Evolutionary conservation across 1,140 invertebrate species (phyloP).

Genomic region (Prorops nasuta): DNA sequence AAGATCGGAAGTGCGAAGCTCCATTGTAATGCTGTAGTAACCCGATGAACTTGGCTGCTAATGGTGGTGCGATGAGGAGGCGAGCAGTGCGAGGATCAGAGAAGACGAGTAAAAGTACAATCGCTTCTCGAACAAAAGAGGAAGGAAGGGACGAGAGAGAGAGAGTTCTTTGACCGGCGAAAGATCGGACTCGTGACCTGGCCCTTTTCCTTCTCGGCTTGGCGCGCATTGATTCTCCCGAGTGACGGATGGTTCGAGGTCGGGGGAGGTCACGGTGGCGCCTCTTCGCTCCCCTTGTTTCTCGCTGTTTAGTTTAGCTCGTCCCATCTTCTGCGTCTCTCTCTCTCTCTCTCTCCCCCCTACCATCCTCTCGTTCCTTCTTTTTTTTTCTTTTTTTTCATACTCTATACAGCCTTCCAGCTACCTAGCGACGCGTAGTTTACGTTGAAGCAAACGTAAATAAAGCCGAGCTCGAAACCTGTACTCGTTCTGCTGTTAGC

Average conservation of each 20-base stretch:
- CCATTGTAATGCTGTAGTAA: too few species aligned
- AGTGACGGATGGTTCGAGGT: constrained; percentile 37
- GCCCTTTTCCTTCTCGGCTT: constrained; percentile 30
- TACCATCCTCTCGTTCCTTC: constrained; percentile 4
- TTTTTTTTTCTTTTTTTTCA: too few species aligned
- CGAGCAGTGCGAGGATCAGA: too few species aligned
- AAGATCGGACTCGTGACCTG: constrained; percentile 35
- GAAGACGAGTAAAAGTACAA: constrained; percentile 11
- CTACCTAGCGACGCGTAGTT: too few species aligned
- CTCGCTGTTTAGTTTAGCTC: not conserved
- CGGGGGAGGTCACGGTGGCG: constrained; percentile 32
- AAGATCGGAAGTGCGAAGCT: too few species aligned
- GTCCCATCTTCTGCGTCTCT: not conserved
- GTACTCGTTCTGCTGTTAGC: not conserved
- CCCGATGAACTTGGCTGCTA: too few species aligned
- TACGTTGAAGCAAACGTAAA: not conserved
- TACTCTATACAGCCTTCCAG: too few species aligned
- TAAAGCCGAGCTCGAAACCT: not conserved
- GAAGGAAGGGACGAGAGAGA: not conserved
- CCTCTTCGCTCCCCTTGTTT: constrained; percentile 14
- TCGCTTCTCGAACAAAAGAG: constrained; percentile 20
- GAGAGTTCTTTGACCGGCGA: constrained; percentile 15
- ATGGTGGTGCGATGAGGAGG: too few species aligned
- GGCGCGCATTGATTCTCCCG: constrained; percentile 36
- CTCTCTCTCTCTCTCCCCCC: constrained; percentile 3